Base-by-base conservation (phyloP, 2,797 vertebrate genomes). In the Xenopus petersii region DNA sequence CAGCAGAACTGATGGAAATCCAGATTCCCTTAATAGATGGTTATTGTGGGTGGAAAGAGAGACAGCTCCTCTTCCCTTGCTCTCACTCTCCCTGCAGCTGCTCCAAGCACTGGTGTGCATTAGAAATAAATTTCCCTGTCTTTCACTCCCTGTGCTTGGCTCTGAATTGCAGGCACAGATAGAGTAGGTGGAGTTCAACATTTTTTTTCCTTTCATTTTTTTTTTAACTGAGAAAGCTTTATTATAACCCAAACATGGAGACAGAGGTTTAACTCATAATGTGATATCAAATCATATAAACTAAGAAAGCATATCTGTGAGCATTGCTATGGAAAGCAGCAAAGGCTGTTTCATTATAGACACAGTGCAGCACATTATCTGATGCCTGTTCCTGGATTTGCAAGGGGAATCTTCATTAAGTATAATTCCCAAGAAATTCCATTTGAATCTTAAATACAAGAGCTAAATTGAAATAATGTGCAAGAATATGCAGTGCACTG, bases 151-250 rank as follows among this genome's bases (percentile, higher is more conserved):
- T 83, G 84, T 87, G 87, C 85, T 86, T 82, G 82, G 82, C 76
- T 81, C 84, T 75, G 87, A 89, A 87, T 89, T 89, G 85, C 86
- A 87, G 89, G 84, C 88, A 86, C 85, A 81, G 85, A 82, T 88
- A 87, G 86, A 87, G 84, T 83, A 87, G 91, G 91, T 93, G 95
- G 93, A 94, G 94, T 86, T 84, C 83, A 84, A 93, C 92, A 59
- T 58, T 65, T 78, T 79, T 75, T 71, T 61, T 36, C 49, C 15
- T 12, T 12, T 30, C 9, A 12, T 51, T 51, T 51, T 51, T 51
- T 69, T 69, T 70, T 70, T 36, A 3, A 56, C 59, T 24, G 64
- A 54, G 49, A 70, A 74, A 79, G 67, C 71, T 79, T 79, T 74
- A 74, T 79, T 70, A 58, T 26, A 79, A 54, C 5, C 54, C 42